Conservation (phyloP, 2,113 vertebrate species). For the Gobio gobio region DNA sequence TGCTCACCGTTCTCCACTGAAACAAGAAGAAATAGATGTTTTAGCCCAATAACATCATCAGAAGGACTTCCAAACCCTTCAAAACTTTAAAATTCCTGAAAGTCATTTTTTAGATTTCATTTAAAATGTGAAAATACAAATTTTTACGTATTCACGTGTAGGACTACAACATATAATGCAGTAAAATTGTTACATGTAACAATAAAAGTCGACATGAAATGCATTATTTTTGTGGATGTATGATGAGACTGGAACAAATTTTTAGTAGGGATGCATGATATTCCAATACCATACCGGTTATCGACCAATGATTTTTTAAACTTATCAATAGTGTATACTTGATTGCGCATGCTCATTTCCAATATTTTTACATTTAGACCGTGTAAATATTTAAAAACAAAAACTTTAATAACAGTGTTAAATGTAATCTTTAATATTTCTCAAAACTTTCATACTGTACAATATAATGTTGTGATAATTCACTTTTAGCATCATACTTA, state of each 20-base stretch:
- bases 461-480: background rate
- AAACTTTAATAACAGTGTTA: too few relatives aligned
- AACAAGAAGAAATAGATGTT: conserved; percentile 58
- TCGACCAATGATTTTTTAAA: background rate
- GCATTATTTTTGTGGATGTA: background rate
- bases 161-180: background rate
- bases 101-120: background rate
- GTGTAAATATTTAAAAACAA: too few relatives aligned
- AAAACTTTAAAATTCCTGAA: background rate
- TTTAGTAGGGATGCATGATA: conserved; percentile 1
- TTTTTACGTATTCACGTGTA: background rate
- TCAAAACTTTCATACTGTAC: background rate
- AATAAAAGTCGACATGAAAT: conserved; percentile 4
- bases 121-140: background rate
- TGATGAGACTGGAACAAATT: background rate
- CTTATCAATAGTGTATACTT: background rate
- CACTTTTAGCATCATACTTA: background rate
- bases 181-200: background rate
- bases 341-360: background rate
- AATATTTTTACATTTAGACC: background rate
- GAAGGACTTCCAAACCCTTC: background rate
- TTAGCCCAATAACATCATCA: background rate
- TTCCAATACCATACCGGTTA: background rate
- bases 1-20: conserved; percentile 84
- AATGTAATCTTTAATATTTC: background rate